These are phyloP conservation scores for Mionectes olivaceus DNA, from an alignment of 2,797 vertebrate genomes.

Conservation along the genomic window DNA sequence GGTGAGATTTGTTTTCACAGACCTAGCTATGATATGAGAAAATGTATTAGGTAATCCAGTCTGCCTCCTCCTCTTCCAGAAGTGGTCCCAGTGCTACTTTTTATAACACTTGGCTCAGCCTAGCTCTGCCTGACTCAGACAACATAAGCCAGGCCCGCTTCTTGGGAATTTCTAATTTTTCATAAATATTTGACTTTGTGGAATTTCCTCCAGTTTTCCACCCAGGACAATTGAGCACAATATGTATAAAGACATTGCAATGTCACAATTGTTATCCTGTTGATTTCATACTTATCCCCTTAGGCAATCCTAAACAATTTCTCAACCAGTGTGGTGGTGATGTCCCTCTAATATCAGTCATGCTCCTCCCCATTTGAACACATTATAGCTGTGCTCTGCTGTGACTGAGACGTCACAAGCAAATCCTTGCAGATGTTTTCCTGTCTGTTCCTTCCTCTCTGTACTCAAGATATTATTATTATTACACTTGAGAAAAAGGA, in stretches of 20 bases:
- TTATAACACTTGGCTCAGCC: not conserved
- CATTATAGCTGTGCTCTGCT: not conserved
- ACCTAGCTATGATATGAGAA: not conserved
- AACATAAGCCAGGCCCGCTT: not conserved
- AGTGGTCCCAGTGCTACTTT: not conserved
- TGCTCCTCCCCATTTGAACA: not conserved
- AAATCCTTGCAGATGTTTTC: not conserved
- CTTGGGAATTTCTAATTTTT: not conserved
- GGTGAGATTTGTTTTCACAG: slow-evolving; percentile 24
- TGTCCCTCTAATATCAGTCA: not conserved
- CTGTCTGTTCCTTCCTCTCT: not conserved
- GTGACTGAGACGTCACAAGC: not conserved
- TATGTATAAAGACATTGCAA: not conserved
- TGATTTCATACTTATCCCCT: not conserved
- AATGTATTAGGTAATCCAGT: not conserved
- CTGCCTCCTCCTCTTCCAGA: not conserved
- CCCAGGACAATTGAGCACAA: not conserved
- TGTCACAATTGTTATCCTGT: not conserved
- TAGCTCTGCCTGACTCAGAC: not conserved
- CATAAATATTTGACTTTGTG: not conserved
- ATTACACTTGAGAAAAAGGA: not conserved
- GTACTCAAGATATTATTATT: not conserved
- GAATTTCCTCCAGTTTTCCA: not conserved
- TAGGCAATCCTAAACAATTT: not conserved
- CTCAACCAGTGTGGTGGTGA: not conserved